These are phyloP conservation scores for Meteorus colon DNA, from an alignment of 2,888 invertebrate species.

Conservation along the genomic window DNA sequence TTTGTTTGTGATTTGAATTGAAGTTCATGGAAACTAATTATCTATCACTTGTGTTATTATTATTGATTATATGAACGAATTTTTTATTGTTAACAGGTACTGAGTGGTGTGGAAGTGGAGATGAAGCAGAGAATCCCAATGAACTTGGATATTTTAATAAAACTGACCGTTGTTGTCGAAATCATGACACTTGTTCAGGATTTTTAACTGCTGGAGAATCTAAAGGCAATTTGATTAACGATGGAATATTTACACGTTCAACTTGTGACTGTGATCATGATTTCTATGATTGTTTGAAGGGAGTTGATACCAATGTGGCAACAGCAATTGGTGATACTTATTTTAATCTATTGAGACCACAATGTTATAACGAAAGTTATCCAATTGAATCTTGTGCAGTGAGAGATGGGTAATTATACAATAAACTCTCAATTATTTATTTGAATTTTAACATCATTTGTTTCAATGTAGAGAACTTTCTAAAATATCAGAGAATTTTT, in stretches of 20 bases:
- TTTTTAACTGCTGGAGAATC: conserved; percentile 77
- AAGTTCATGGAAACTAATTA: no score
- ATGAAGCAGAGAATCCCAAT: conserved; percentile 75
- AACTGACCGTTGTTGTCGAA: conserved; percentile 82
- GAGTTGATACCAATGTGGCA: conserved; percentile 76
- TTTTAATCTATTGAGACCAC: conserved; percentile 83
- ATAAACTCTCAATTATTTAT: not conserved
- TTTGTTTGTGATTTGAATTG: no score
- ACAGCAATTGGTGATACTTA: conserved; percentile 81
- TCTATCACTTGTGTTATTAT: no score
- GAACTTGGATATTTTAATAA: conserved; percentile 80
- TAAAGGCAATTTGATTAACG: conserved; percentile 79
- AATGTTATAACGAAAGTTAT: conserved; percentile 78
- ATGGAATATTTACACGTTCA: conserved; percentile 81
- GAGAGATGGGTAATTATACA: conserved; percentile 52
- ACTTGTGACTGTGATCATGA: conserved; percentile 82
- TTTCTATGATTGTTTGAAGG: conserved; percentile 81
- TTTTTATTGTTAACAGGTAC: conserved; percentile 75
- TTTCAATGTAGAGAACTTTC: not conserved
- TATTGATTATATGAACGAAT: not conserved
- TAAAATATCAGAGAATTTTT: not conserved
- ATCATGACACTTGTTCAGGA: conserved; percentile 81
- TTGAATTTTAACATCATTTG: no score
- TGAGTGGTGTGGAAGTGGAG: conserved; percentile 84
- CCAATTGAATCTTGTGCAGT: conserved; percentile 53